Percentiles rank a stretch among this genome's conserved stretches.
Conservation (phyloP, 1,140 invertebrate genomes). For the Drosophila murphyi region DNA sequence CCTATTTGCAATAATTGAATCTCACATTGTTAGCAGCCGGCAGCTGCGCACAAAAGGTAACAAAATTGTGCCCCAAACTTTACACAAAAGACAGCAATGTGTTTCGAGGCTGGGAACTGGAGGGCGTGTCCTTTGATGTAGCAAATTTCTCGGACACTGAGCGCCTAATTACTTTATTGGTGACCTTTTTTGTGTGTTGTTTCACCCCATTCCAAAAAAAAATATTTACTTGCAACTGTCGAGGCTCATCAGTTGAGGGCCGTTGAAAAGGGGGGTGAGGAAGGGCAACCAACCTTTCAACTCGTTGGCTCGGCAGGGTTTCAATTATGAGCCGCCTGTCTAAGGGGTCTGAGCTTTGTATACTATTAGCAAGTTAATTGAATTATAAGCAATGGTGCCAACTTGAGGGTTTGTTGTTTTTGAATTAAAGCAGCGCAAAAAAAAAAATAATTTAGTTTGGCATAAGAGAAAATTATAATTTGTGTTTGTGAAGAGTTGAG, state of each 20-base stretch:
- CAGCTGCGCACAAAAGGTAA: conserved; percentile 44
- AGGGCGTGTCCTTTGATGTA: conserved; percentile 68
- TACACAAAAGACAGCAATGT: conserved; percentile 59
- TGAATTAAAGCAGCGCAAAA: conserved; percentile 14
- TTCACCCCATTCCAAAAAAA: not conserved
- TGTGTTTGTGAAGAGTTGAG: conserved; percentile 1
- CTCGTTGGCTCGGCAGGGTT: conserved; percentile 63
- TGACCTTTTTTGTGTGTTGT: conserved; percentile 63
- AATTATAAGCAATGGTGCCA: conserved; percentile 62
- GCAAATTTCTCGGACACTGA: conserved; percentile 80
- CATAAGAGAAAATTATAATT: conserved; percentile 41
- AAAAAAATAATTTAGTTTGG: conserved; percentile 51
- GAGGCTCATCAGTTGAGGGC: conserved; percentile 6
- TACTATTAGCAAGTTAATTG: conserved; percentile 70
- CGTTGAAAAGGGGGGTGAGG: not conserved
- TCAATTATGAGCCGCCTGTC: conserved; percentile 65
- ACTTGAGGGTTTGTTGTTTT: conserved; percentile 23
- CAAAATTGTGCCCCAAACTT: conserved; percentile 41
- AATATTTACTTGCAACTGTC: conserved; percentile 32
- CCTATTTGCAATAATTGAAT: conserved; percentile 67
- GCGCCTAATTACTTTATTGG: conserved; percentile 81
- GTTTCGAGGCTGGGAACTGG: conserved; percentile 13
- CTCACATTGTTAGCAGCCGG: conserved; percentile 43
- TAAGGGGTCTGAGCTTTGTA: conserved; percentile 11
- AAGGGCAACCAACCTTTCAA: conserved; percentile 62